Evolutionary conservation across 1,140 invertebrate genomes (phyloP).

Genomic region (Eufriesea mexicana): DNA sequence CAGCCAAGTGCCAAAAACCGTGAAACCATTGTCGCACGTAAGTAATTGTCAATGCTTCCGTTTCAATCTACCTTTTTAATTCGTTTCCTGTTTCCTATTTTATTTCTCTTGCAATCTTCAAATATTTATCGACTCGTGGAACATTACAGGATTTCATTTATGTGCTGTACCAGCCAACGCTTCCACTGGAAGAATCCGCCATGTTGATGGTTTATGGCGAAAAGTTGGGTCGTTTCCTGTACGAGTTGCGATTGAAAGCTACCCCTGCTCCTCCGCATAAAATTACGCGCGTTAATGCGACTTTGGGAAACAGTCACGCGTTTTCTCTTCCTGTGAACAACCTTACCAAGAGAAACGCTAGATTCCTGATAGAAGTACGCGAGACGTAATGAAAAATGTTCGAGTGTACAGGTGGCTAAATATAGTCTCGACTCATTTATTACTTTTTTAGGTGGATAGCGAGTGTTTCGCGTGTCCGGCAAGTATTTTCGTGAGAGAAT

Average conservation of each 20-base stretch:
- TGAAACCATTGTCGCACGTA: conserved; percentile 53
- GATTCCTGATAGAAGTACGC: conserved; percentile 61
- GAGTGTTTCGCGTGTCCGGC: conserved; percentile 52
- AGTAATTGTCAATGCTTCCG: background rate
- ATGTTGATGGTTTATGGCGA: conserved; percentile 47
- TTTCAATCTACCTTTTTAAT: background rate
- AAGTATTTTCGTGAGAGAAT: conserved; percentile 28
- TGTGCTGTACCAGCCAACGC: conserved; percentile 62
- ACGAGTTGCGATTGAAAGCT: conserved; percentile 67
- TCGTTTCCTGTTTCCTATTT: background rate
- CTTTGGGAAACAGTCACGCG: conserved; percentile 43
- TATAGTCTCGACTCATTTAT: background rate
- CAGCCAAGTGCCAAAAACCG: conserved; percentile 39
- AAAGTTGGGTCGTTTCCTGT: conserved; percentile 63
- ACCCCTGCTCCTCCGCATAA: conserved; percentile 78
- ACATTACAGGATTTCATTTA: conserved; percentile 55
- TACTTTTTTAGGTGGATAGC: conserved; percentile 70
- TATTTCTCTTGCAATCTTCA: too few relatives aligned
- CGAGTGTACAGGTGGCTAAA: too few relatives aligned
- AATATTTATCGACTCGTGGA: background rate
- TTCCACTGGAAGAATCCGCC: conserved; percentile 33
- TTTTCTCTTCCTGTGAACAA: conserved; percentile 62
- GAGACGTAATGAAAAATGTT: too few relatives aligned
- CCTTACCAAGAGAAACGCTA: conserved; percentile 28
- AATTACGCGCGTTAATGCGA: conserved; percentile 74